A percentile compares a stretch with the other conserved stretches of the same genome.
phyloP scores from a whole-genome alignment of 2,888 invertebrate genomes.

The Boloria selene region DNA sequence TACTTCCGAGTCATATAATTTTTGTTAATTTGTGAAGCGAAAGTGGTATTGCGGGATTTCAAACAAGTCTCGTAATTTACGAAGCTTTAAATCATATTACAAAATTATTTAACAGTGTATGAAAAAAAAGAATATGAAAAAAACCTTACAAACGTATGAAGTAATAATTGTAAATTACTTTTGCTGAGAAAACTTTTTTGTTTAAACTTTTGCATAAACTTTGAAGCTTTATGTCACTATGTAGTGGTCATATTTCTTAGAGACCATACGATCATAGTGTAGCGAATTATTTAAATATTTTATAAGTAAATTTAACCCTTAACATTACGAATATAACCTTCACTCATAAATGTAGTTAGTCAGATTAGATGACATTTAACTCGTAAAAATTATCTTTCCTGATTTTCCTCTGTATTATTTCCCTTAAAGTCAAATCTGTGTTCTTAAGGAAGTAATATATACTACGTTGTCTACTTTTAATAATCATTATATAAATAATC shows the following conservation, averaged over 20 bases:
- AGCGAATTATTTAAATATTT: slow-evolving; percentile 2
- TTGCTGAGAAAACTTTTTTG: no score
- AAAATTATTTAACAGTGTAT: neutral
- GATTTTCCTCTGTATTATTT: neutral
- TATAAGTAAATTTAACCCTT: slow-evolving; percentile 2
- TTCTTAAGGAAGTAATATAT: no score
- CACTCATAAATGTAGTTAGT: slow-evolving; percentile 34
- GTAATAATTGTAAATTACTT: no score
- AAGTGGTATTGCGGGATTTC: slow-evolving; percentile 30
- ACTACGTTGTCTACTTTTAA: no score
- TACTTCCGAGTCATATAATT: slow-evolving; percentile 35
- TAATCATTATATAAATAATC: no score
- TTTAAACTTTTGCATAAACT: no score
- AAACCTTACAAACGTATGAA: no score
- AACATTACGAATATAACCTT: slow-evolving; percentile 38
- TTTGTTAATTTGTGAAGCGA: slow-evolving; percentile 34
- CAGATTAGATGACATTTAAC: slow-evolving; percentile 24
- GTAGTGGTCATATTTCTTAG: no score
- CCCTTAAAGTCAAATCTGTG: no score
- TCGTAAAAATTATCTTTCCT: neutral
- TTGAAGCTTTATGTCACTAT: no score
- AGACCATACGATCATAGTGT: no score
- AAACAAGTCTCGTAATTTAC: slow-evolving; percentile 16
- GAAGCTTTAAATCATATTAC: slow-evolving; percentile 10
- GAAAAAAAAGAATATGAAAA: no score